Conservation (phyloP, 2,113 vertebrate species). For the Ammodytes dubius region DNA sequence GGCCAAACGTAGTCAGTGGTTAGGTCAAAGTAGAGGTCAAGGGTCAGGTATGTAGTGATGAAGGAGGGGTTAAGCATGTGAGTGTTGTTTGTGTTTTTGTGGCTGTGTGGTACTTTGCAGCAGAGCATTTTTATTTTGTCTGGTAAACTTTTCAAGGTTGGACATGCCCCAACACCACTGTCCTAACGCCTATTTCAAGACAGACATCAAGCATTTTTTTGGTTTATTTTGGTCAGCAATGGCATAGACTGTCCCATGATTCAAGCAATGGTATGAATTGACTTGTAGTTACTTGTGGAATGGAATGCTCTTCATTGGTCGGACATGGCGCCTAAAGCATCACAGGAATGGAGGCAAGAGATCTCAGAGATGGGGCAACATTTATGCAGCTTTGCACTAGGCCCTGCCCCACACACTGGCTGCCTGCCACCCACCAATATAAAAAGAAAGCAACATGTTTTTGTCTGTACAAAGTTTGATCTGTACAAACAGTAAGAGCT, state of each 20-base stretch:
- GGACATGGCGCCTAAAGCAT: conserved; percentile 69
- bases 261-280: conserved; percentile 51
- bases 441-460: conserved; percentile 40
- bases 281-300: conserved; percentile 80
- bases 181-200: conserved; percentile 17
- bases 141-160: not conserved
- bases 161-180: too few species aligned
- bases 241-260: conserved; percentile 64
- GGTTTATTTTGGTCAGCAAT: conserved; percentile 64
- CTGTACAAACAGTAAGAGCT: conserved; percentile 58
- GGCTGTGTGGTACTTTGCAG: not conserved
- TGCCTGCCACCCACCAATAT: conserved; percentile 3
- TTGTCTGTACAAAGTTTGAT: conserved; percentile 50
- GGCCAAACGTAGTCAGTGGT: not conserved
- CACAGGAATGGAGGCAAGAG: conserved; percentile 72
- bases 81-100: not conserved
- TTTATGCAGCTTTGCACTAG: conserved; percentile 41
- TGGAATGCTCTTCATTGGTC: conserved; percentile 72
- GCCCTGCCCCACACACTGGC: not conserved
- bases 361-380: conserved; percentile 68
- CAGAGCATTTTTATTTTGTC: not conserved
- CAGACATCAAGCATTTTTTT: conserved; percentile 35
- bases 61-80: conserved; percentile 3
- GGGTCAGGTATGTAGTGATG: conserved; percentile 4
- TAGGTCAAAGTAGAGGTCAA: conserved; percentile 3